Evolutionary conservation across 1,140 invertebrate species (phyloP).

Genomic region (Brachionus sp.): DNA sequence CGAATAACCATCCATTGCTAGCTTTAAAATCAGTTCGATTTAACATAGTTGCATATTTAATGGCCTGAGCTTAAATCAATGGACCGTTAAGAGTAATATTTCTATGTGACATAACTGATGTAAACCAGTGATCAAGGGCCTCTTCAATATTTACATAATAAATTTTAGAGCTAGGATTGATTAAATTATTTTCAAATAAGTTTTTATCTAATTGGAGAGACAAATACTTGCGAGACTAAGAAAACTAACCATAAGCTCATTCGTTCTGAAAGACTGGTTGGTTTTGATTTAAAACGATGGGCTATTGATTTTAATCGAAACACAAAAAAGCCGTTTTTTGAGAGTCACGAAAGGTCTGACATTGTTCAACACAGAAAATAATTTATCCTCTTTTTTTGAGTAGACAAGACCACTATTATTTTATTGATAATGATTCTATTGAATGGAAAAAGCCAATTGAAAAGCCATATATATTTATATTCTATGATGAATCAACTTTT

Average conservation of each 20-base stretch:
- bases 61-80: too few species aligned
- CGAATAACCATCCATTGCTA: too few species aligned
- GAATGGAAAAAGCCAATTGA: not conserved
- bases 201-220: not conserved
- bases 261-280: not conserved
- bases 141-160: too few species aligned
- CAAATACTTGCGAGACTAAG: not conserved
- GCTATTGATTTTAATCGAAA: not conserved
- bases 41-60: too few species aligned
- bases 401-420: not conserved
- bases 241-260: not conserved
- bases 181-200: too few species aligned
- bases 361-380: not conserved
- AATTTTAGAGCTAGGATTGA: too few species aligned
- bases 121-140: too few species aligned
- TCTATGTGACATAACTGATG: too few species aligned
- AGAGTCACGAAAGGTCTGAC: not conserved
- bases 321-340: not conserved
- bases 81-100: too few species aligned
- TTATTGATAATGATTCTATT: not conserved
- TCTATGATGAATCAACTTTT: conserved; percentile 4
- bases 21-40: too few species aligned
- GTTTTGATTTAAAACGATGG: not conserved
- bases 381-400: not conserved
- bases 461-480: not conserved